phyloP scores from a whole-genome alignment of 1,140 invertebrate genomes.

The Eriocheir sinensis region DNA sequence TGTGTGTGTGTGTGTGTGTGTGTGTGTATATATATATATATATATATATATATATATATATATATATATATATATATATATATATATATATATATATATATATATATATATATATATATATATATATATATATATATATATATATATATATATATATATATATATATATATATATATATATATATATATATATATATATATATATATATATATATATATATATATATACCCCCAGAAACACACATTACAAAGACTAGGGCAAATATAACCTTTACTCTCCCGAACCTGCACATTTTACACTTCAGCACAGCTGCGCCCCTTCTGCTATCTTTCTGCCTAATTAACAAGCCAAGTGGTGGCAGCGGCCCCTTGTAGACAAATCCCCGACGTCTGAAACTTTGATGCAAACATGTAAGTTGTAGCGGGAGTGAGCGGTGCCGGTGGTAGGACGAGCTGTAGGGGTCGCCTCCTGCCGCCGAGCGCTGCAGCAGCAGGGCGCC shows the following conservation, averaged over 20 bases:
- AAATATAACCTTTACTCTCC: background rate
- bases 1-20: slow-evolving; percentile 28
- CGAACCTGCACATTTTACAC: no score
- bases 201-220: slow-evolving; percentile 48
- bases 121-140: background rate
- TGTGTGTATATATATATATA: slow-evolving; percentile 28
- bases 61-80: slow-evolving; percentile 28
- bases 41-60: slow-evolving; percentile 28
- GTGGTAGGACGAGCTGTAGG: no score
- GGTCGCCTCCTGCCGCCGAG: no score
- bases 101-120: slow-evolving; percentile 39
- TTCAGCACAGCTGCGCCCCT: no score
- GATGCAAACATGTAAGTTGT: no score
- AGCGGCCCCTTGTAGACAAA: no score
- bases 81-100: slow-evolving; percentile 46
- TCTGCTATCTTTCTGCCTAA: no score
- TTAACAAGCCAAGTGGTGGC: no score
- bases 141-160: slow-evolving; percentile 56
- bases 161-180: slow-evolving; percentile 54
- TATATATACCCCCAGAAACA: background rate
- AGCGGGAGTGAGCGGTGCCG: no score
- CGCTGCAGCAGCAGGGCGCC: no score
- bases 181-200: slow-evolving; percentile 50
- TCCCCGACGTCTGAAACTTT: no score
- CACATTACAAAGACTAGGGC: background rate